Conservation (phyloP, 37 sponge, comb jelly and placozoan genomes). For the Halisarca cf. caerulea region DNA sequence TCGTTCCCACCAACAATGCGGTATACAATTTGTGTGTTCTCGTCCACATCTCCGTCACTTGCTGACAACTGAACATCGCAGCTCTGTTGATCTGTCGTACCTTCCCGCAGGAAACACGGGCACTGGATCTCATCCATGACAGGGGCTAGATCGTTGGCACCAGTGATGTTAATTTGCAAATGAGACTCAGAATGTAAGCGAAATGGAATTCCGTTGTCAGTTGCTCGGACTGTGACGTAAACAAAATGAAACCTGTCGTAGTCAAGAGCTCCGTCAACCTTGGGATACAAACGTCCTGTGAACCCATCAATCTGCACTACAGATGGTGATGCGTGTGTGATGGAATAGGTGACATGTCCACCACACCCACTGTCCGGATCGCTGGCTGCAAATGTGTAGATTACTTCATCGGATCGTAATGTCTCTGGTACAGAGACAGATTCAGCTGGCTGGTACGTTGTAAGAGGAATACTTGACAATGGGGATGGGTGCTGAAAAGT, state of each 20-base stretch:
- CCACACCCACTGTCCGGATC: conserved; percentile 59
- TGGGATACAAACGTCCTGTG: conserved; percentile 55
- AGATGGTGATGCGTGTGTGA: conserved; percentile 50
- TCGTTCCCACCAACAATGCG: conserved; percentile 66
- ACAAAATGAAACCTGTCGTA: conserved; percentile 47
- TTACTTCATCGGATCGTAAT: background rate
- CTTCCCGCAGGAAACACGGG: conserved; percentile 67
- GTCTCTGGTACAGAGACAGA: conserved; percentile 42
- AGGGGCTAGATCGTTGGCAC: conserved; percentile 54
- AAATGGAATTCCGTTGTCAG: conserved; percentile 24
- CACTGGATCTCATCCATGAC: conserved; percentile 52
- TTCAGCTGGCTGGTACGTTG: background rate
- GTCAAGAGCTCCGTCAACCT: conserved; percentile 39
- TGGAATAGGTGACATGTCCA: conserved; percentile 48
- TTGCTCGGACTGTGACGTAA: conserved; percentile 49
- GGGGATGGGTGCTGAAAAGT: conserved; percentile 33
- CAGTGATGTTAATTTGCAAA: conserved; percentile 34
- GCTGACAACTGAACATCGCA: background rate
- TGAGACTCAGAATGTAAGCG: conserved; percentile 31
- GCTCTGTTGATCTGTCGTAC: background rate
- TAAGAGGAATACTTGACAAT: background rate
- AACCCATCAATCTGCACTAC: conserved; percentile 53
- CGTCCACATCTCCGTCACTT: background rate
- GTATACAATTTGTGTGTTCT: conserved; percentile 32
- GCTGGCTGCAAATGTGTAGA: conserved; percentile 62